A percentile compares a stretch with the other conserved stretches of the same genome.
Conservation (phyloP, 1,140 invertebrate genomes). For the Hycleus cichorii region DNA sequence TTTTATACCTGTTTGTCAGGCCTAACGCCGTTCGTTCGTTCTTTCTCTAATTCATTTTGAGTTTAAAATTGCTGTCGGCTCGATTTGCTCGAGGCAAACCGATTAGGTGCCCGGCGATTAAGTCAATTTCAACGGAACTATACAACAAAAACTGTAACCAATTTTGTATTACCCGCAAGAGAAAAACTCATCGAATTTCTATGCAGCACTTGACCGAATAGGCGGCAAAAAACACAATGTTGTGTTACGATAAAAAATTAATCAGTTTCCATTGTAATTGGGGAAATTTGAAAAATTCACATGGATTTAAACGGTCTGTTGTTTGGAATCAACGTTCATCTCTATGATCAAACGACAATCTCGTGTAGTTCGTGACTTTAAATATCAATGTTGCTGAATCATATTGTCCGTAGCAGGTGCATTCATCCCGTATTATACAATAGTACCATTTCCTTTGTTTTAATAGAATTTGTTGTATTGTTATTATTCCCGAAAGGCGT, state of each 20-base stretch:
- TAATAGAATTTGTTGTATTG: neutral
- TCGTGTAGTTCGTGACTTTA: slow-evolving; percentile 25
- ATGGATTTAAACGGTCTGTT: too few species aligned
- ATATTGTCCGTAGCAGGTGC: slow-evolving; percentile 25
- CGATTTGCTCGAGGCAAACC: slow-evolving; percentile 16
- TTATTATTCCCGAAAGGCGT: too few species aligned
- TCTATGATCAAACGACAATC: slow-evolving; percentile 12
- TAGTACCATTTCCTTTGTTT: slow-evolving; percentile 11
- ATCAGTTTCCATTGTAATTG: too few species aligned
- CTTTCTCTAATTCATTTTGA: too few species aligned
- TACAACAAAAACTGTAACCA: slow-evolving; percentile 25
- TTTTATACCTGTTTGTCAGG: too few species aligned
- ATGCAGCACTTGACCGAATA: too few species aligned
- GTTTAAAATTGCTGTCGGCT: slow-evolving; percentile 17
- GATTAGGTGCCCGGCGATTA: slow-evolving; percentile 24
- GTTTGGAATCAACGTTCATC: too few species aligned
- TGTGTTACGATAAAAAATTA: too few species aligned
- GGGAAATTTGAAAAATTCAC: too few species aligned
- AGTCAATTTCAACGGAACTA: slow-evolving; percentile 25
- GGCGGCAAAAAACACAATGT: too few species aligned
- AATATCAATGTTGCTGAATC: slow-evolving; percentile 30
- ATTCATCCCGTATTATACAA: slow-evolving; percentile 23
- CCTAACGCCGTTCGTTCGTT: too few species aligned
- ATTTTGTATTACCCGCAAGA: slow-evolving; percentile 23
- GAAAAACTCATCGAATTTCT: slow-evolving; percentile 1